Percentiles rank a stretch among this genome's conserved stretches.
Conservation (phyloP, 2,888 invertebrate genomes). For the Phaedon cochleariae region DNA sequence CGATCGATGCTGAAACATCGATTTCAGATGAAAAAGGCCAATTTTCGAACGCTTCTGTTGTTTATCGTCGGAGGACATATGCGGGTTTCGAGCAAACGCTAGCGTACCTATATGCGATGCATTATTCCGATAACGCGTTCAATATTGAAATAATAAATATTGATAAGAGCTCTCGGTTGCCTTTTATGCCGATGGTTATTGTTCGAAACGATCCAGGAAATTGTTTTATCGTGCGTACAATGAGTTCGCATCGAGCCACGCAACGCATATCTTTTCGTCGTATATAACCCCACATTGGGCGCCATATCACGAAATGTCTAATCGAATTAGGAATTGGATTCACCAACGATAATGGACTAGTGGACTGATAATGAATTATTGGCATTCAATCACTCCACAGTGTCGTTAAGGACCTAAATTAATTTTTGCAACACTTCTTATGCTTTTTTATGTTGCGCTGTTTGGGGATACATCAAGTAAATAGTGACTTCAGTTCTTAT, state of each 20-base stretch:
- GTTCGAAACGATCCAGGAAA: not conserved
- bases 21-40: slow-evolving; percentile 39
- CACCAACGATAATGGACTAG: no score
- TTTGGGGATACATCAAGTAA: no score
- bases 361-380: no score
- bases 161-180: not conserved
- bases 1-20: slow-evolving; percentile 51
- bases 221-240: not conserved
- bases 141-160: slow-evolving; percentile 13
- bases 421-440: no score
- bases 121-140: not conserved
- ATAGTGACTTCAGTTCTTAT: no score
- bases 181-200: not conserved
- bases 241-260: not conserved
- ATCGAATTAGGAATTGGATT: no score
- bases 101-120: not conserved
- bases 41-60: slow-evolving; percentile 1
- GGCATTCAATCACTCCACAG: no score
- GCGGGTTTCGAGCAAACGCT: slow-evolving; percentile 17
- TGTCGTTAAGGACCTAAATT: no score
- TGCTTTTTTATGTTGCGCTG: no score
- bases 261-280: no score
- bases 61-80: not conserved
- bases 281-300: no score
- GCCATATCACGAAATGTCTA: no score